These are phyloP conservation scores for Troides oblongomaculatus DNA, from an alignment of 2,888 invertebrate genomes.

Conservation along the genomic window DNA sequence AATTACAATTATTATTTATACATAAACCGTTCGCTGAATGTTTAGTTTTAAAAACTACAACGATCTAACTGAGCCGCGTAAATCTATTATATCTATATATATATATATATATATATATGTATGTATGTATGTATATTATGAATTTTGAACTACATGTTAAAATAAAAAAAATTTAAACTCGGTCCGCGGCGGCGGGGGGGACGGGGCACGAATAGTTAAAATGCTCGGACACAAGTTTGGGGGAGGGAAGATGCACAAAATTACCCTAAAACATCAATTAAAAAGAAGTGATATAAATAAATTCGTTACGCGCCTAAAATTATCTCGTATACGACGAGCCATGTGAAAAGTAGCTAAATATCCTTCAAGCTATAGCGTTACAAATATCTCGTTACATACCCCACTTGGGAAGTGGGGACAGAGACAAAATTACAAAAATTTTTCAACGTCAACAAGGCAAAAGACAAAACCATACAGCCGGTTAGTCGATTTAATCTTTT, in stretches of 20 bases:
- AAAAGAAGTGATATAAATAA: constrained; percentile 10
- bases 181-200: constrained; percentile 7
- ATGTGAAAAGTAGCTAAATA: not conserved
- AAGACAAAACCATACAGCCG: too few relatives aligned
- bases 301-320: not conserved
- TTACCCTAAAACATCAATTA: not conserved
- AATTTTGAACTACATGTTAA: constrained; percentile 49
- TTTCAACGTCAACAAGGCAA: too few relatives aligned
- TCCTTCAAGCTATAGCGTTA: too few relatives aligned
- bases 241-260: not conserved
- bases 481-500: too few relatives aligned
- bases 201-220: too few relatives aligned
- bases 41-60: constrained; percentile 53
- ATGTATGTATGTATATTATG: constrained; percentile 46
- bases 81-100: constrained; percentile 43
- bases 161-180: constrained; percentile 41
- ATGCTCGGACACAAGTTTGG: not conserved
- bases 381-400: too few relatives aligned
- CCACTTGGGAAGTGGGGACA: too few relatives aligned
- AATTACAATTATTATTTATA: constrained; percentile 58
- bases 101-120: constrained; percentile 51
- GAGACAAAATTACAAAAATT: too few relatives aligned
- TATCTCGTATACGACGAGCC: constrained; percentile 5
- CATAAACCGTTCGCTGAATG: constrained; percentile 54
- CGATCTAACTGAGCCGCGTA: constrained; percentile 59